Conservation (phyloP, 1,140 invertebrate species). For the Sycophaga agraensis region DNA sequence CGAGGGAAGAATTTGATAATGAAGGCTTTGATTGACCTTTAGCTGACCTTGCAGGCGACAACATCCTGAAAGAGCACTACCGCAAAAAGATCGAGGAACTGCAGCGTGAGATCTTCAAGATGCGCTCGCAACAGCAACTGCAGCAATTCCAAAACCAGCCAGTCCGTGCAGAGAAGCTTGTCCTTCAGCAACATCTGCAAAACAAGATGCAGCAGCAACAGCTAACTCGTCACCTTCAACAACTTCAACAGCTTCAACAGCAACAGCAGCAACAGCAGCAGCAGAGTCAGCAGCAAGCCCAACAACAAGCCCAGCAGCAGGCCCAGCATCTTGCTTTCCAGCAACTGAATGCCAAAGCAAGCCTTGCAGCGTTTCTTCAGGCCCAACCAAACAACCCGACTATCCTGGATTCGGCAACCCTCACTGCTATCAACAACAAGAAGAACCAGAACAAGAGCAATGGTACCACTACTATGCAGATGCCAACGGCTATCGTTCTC, state of each 20-base stretch:
- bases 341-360: constrained; percentile 59
- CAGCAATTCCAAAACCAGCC: constrained; percentile 60
- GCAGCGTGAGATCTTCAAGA: constrained; percentile 79
- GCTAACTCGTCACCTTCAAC: constrained; percentile 29
- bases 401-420: constrained; percentile 49
- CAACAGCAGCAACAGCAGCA: constrained; percentile 42
- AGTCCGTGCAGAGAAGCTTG: constrained; percentile 11
- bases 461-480: constrained; percentile 42
- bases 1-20: too few species aligned
- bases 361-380: constrained; percentile 59
- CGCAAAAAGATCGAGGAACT: constrained; percentile 85
- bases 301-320: constrained; percentile 49
- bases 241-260: constrained; percentile 41
- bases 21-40: background rate
- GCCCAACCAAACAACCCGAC: constrained; percentile 55
- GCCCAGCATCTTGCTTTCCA: constrained; percentile 54
- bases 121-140: constrained; percentile 63
- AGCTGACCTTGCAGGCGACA: constrained; percentile 59
- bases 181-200: constrained; percentile 51
- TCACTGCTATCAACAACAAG: constrained; percentile 56
- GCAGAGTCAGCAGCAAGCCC: constrained; percentile 50
- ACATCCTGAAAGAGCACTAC: constrained; percentile 76
- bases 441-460: constrained; percentile 46
- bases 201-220: constrained; percentile 42
- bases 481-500: constrained; percentile 53